Conservation (phyloP, 2,113 vertebrate species). For the Willisornis vidua region DNA sequence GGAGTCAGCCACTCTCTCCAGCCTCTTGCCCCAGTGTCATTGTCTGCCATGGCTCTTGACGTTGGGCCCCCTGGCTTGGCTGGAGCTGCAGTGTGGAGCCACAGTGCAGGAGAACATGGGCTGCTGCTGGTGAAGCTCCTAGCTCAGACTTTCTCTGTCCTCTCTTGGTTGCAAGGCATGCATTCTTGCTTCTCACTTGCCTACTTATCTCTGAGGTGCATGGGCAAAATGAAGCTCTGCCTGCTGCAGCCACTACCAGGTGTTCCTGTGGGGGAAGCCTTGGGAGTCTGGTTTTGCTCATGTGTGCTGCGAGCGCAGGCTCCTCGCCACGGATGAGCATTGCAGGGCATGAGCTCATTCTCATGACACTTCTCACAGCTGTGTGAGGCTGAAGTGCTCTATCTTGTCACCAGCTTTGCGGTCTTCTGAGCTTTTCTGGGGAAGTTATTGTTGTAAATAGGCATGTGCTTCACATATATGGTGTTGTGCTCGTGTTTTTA, state of each 20-base stretch:
- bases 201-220: rapidly evolving
- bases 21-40: rapidly evolving
- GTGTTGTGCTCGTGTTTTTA: slow-evolving; percentile 7
- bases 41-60: not conserved
- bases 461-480: not conserved
- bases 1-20: not conserved
- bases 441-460: slow-evolving; percentile 21
- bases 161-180: not conserved
- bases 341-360: not conserved
- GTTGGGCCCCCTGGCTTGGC: rapidly evolving
- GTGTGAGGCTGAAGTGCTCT: not conserved
- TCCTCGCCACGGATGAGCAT: rapidly evolving
- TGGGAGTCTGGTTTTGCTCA: not conserved
- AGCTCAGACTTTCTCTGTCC: not conserved
- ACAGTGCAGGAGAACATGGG: rapidly evolving
- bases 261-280: rapidly evolving
- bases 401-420: not conserved
- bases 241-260: rapidly evolving
- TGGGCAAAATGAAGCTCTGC: not conserved
- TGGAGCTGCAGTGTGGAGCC: rapidly evolving
- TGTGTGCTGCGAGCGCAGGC: rapidly evolving
- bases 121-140: not conserved
- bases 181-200: rapidly evolving
- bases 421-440: not conserved
- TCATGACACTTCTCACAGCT: not conserved